Conservation (phyloP, 2,888 invertebrate genomes). For the Dyspetes luteomarginatus region DNA sequence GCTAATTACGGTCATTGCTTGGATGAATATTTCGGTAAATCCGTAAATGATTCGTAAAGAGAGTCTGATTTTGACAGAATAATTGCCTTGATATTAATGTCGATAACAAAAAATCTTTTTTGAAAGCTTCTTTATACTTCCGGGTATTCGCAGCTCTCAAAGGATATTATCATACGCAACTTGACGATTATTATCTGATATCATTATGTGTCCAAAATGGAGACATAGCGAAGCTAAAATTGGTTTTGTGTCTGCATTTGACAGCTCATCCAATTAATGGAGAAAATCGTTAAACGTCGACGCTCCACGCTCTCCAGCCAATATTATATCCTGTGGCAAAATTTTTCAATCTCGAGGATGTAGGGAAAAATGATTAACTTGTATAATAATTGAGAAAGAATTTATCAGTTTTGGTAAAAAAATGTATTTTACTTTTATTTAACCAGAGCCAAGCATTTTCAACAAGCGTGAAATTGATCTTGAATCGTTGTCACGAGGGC, state of each 20-base stretch:
- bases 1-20: neutral
- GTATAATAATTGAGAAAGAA: too few species aligned
- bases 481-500: too few species aligned
- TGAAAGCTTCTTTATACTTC: neutral
- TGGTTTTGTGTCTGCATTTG: constrained; percentile 57
- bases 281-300: constrained; percentile 54
- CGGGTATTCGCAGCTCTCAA: neutral
- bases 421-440: too few species aligned
- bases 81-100: neutral
- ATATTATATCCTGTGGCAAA: too few species aligned
- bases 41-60: neutral
- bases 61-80: neutral
- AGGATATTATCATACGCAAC: neutral
- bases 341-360: too few species aligned
- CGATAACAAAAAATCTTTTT: neutral
- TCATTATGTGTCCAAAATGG: neutral
- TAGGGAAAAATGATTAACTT: too few species aligned
- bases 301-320: constrained; percentile 40
- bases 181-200: constrained; percentile 9
- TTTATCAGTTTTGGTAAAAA: too few species aligned
- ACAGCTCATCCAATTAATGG: constrained; percentile 63
- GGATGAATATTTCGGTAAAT: neutral
- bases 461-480: too few species aligned
- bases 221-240: constrained; percentile 38
- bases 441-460: too few species aligned